These are phyloP conservation scores for Coilia nasus DNA, from an alignment of 2,797 vertebrate species.

Conservation along the genomic window DNA sequence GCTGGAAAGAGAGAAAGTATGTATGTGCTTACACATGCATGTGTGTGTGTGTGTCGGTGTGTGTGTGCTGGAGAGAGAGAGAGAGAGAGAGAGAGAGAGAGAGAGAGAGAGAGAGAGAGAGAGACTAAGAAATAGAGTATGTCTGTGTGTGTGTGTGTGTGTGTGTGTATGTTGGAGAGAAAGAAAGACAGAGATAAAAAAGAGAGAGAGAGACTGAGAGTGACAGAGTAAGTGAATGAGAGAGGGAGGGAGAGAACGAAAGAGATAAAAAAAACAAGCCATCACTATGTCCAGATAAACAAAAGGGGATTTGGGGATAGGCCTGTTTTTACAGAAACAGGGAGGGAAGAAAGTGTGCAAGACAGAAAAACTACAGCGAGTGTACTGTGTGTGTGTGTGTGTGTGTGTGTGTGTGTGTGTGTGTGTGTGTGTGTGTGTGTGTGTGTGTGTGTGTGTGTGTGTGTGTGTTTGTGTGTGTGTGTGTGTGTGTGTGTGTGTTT, in stretches of 20 bases:
- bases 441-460: no score
- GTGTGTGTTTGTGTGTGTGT: no score
- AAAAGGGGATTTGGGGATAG: conserved; percentile 55
- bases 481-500: no score
- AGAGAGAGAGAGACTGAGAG: no score
- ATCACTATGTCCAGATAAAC: conserved; percentile 60
- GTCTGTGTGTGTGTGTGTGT: conserved; percentile 37
- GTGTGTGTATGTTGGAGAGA: conserved; percentile 31
- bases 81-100: no score
- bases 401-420: no score
- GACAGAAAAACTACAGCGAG: conserved; percentile 36
- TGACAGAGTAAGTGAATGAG: no score
- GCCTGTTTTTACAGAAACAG: conserved; percentile 51
- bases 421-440: no score
- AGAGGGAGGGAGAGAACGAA: no score
- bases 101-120: neutral
- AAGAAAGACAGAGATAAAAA: no score
- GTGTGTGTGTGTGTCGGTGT: neutral
- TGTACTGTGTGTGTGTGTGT: no score
- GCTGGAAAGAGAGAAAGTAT: neutral
- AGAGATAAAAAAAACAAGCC: conserved; percentile 36
- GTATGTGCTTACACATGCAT: neutral
- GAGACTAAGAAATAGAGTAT: conserved; percentile 31
- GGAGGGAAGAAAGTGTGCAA: conserved; percentile 22
- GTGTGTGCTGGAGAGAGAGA: no score